A percentile compares a stretch with the other conserved stretches of the same genome.
These are phyloP conservation scores for Corythucha ciliata DNA, from an alignment of 2,888 invertebrate genomes.

Conservation along the genomic window DNA sequence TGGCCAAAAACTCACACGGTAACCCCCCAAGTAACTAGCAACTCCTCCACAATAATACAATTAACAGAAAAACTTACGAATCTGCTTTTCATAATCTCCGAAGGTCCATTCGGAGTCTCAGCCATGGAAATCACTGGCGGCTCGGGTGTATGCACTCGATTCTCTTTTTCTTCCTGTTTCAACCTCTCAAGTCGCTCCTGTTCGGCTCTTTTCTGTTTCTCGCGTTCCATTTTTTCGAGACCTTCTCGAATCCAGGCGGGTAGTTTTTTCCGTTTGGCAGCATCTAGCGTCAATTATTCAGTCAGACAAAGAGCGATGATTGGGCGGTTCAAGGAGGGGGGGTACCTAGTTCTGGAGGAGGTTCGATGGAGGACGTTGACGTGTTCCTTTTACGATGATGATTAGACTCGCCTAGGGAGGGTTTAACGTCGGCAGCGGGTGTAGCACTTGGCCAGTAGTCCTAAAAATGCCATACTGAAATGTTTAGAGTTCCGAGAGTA, in stretches of 20 bases:
- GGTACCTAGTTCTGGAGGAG: slow-evolving; percentile 15
- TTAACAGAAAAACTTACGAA: slow-evolving; percentile 44
- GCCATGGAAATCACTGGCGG: neutral
- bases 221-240: slow-evolving; percentile 93
- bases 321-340: neutral
- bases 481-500: too few species aligned
- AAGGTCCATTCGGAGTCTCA: slow-evolving; percentile 38
- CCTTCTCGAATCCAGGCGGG: slow-evolving; percentile 99
- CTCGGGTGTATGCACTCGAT: neutral
- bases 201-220: slow-evolving; percentile 79
- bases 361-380: neutral
- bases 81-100: slow-evolving; percentile 48
- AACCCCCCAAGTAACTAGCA: too few species aligned
- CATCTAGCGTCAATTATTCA: too few species aligned
- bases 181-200: slow-evolving; percentile 59
- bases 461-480: too few species aligned
- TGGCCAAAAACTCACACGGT: too few species aligned
- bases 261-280: slow-evolving; percentile 75
- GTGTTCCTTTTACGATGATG: slow-evolving; percentile 10
- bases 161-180: slow-evolving; percentile 48
- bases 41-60: too few species aligned
- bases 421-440: too few species aligned
- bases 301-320: too few species aligned
- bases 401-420: slow-evolving; percentile 14
- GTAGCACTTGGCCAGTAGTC: too few species aligned